Percentiles rank a stretch among this genome's conserved stretches.
These are phyloP conservation scores for Epistrophe grossulariae DNA, from an alignment of 2,888 invertebrate species.

Conservation along the genomic window DNA sequence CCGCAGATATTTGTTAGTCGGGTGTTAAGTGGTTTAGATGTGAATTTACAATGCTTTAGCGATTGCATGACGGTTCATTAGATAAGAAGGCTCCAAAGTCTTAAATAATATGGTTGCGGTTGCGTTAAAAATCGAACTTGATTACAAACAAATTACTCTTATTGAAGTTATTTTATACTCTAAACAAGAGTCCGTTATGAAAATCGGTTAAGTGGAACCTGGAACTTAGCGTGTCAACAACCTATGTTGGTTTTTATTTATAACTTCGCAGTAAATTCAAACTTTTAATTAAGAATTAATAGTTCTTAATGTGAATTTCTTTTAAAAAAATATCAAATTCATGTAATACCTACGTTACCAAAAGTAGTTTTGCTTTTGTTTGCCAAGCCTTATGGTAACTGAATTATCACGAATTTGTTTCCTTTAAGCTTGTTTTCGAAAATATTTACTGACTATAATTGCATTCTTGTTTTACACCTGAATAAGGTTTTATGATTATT, in stretches of 20 bases:
- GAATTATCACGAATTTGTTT: no score
- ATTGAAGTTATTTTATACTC: slow-evolving; percentile 20
- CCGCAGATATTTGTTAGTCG: slow-evolving; percentile 66
- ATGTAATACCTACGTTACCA: no score
- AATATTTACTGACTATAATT: no score
- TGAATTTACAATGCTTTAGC: slow-evolving; percentile 68
- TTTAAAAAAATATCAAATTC: no score
- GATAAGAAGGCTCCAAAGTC: slow-evolving; percentile 56
- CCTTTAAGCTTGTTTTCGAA: no score
- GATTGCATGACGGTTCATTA: slow-evolving; percentile 72
- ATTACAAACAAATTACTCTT: slow-evolving; percentile 34
- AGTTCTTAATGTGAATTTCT: no score
- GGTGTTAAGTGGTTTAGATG: slow-evolving; percentile 74
- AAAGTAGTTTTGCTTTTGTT: no score
- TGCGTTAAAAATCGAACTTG: slow-evolving; percentile 38
- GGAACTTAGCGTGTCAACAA: not conserved
- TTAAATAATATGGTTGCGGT: slow-evolving; percentile 26
- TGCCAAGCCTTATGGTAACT: no score
- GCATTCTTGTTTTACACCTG: no score
- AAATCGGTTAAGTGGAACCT: not conserved
- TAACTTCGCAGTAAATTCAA: not conserved
- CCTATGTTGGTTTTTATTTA: not conserved
- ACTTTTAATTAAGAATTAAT: not conserved
- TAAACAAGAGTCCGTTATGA: not conserved
- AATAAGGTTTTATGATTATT: no score